Conservation (phyloP, 2,113 vertebrate species). For the Nothobranchius kuhntae region DNA sequence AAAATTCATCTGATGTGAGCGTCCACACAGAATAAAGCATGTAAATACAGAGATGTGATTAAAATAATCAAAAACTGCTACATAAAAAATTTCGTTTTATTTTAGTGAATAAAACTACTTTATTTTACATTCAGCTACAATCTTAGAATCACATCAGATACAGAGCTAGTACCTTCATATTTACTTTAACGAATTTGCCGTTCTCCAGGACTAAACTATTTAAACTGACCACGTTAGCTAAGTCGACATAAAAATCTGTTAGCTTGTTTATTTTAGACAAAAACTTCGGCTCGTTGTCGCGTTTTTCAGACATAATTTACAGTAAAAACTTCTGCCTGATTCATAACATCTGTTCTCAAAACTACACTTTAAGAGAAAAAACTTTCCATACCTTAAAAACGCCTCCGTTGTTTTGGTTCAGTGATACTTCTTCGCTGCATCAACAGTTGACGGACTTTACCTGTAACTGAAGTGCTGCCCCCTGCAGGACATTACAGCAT, state of each 20-base stretch:
- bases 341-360: neutral
- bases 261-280: neutral
- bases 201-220: neutral
- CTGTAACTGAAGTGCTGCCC: conserved; percentile 5
- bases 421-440: conserved; percentile 7
- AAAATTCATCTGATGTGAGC: too few relatives aligned
- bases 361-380: neutral
- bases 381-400: conserved; percentile 18
- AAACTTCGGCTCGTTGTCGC: neutral
- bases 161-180: neutral
- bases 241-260: neutral
- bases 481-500: neutral
- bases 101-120: neutral
- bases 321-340: neutral
- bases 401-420: neutral
- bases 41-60: too few relatives aligned
- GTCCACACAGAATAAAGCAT: too few relatives aligned
- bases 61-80: neutral
- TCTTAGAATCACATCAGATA: too few relatives aligned
- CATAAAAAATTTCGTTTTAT: neutral
- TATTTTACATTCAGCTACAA: too few relatives aligned
- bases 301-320: neutral
- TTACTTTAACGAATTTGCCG: neutral
- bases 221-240: neutral
- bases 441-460: too few relatives aligned